Percentiles rank a stretch among this genome's conserved stretches.
These are phyloP conservation scores for Oscheius sp. DNA, from an alignment of 2,888 invertebrate genomes.

Conservation along the genomic window DNA sequence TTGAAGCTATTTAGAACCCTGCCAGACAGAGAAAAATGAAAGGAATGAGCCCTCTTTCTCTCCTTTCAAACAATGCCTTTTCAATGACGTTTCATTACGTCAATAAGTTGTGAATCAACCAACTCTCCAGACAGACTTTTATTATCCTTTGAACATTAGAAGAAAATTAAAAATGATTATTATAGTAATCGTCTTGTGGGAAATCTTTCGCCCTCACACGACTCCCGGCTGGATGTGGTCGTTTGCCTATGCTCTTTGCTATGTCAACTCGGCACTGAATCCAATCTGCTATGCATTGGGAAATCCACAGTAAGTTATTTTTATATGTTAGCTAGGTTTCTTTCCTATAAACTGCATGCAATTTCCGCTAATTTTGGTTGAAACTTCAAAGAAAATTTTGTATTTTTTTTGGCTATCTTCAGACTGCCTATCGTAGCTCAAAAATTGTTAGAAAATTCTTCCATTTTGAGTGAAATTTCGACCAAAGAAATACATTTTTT, in stretches of 20 bases:
- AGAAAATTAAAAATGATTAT: no score
- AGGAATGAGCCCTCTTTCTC: no score
- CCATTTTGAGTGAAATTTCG: not conserved
- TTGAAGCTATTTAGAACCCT: no score
- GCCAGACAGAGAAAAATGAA: no score
- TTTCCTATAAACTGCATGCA: not conserved
- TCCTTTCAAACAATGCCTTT: no score
- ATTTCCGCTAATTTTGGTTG: not conserved
- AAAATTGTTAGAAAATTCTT: not conserved
- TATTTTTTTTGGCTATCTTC: no score
- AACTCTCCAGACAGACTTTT: no score
- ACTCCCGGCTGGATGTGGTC: slow-evolving; percentile 28
- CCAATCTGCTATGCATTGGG: slow-evolving; percentile 29
- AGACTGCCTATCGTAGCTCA: no score
- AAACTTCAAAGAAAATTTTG: not conserved
- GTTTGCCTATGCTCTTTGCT: slow-evolving; percentile 23
- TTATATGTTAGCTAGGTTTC: not conserved
- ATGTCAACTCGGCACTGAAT: slow-evolving; percentile 29
- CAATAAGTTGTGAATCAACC: no score
- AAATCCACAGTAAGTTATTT: slow-evolving; percentile 26
- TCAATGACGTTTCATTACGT: no score
- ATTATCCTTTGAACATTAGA: no score
- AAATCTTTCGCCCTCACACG: slow-evolving; percentile 13
- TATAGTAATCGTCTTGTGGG: slow-evolving; percentile 25
- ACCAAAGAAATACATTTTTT: not conserved